Percentiles rank a stretch among this genome's conserved stretches.
Evolutionary conservation across 2,888 invertebrate species (phyloP).

Genomic region (Dynastes grantii): DNA sequence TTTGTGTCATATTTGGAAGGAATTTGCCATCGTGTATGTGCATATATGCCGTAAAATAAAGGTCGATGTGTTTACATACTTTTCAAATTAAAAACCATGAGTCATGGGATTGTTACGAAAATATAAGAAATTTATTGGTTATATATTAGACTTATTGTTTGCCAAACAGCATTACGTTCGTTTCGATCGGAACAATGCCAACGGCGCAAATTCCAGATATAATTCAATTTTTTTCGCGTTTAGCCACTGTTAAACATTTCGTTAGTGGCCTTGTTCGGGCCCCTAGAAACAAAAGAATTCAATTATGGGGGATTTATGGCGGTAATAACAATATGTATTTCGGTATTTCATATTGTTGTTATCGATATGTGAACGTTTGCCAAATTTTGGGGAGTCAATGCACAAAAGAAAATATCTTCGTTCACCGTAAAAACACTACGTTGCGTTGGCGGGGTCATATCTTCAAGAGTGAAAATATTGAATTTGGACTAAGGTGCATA

Average conservation of each 20-base stretch:
- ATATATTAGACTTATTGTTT: conserved; percentile 37
- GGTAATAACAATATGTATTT: conserved; percentile 37
- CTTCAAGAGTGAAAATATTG: too few relatives aligned
- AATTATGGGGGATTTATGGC: conserved; percentile 23
- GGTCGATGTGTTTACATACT: too few relatives aligned
- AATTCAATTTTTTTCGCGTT: conserved; percentile 24
- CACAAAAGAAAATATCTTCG: not conserved
- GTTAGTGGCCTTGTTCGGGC: conserved; percentile 10
- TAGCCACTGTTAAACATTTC: conserved; percentile 22
- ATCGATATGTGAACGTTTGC: conserved; percentile 16
- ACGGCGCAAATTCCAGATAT: conserved; percentile 11
- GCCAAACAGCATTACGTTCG: conserved; percentile 22
- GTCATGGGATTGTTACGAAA: conserved; percentile 5
- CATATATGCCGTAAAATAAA: too few relatives aligned
- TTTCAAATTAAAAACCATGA: not conserved
- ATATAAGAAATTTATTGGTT: conserved; percentile 34
- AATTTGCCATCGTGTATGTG: too few relatives aligned
- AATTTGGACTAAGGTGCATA: too few relatives aligned
- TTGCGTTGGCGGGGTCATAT: too few relatives aligned
- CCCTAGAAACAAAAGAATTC: conserved; percentile 21
- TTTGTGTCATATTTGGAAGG: too few relatives aligned
- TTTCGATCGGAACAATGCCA: conserved; percentile 3
- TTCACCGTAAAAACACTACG: not conserved
- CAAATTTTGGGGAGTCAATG: not conserved
- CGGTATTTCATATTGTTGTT: conserved; percentile 23